These are phyloP conservation scores for Drosophila novamexicana DNA, from an alignment of 1,140 invertebrate genomes.

Conservation along the genomic window DNA sequence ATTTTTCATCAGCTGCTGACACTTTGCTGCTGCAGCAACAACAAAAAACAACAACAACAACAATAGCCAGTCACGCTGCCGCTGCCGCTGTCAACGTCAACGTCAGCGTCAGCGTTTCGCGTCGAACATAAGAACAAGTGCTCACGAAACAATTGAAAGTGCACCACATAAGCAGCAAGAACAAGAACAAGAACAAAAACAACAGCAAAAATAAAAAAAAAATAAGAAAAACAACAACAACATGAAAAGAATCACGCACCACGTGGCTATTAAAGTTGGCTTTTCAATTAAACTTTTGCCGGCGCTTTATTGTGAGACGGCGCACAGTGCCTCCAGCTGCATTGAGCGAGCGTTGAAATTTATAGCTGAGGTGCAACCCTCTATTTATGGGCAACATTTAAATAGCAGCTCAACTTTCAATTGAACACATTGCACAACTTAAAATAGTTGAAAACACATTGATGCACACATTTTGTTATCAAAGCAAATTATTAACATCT, in stretches of 20 bases:
- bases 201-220: constrained; percentile 36
- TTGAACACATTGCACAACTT: neutral
- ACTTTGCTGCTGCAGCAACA: constrained; percentile 46
- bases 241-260: constrained; percentile 50
- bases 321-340: constrained; percentile 30
- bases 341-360: neutral
- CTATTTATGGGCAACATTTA: too few relatives aligned
- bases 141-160: constrained; percentile 50
- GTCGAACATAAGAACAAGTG: constrained; percentile 45
- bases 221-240: constrained; percentile 27
- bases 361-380: too few relatives aligned
- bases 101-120: constrained; percentile 25
- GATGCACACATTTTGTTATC: neutral
- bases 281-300: constrained; percentile 70
- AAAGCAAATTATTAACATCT: constrained; percentile 13
- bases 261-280: constrained; percentile 72
- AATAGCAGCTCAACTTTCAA: neutral
- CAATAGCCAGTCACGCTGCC: neutral
- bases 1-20: constrained; percentile 80
- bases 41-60: constrained; percentile 26
- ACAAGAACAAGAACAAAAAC: constrained; percentile 9
- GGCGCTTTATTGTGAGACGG: constrained; percentile 36
- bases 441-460: neutral
- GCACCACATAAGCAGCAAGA: constrained; percentile 34
- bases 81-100: neutral